Evolutionary conservation across 2,113 vertebrate species (phyloP), one percentile per base, ranked within the genome.

Genomic region (Rhinoptilus africanus): DNA sequence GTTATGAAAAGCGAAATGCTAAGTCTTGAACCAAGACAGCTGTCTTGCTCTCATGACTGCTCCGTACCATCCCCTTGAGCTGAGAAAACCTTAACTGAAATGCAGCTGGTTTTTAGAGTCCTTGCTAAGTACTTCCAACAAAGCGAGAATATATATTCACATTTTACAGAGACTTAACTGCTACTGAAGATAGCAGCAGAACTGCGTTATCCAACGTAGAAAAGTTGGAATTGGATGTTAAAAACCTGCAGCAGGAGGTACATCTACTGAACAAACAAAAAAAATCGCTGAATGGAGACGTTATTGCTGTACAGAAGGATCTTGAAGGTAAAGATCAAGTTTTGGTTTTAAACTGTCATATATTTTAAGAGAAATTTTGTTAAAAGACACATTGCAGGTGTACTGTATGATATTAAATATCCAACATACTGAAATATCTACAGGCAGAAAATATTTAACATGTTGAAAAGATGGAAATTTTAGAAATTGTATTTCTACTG

Each of bases 161-260:
- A 3, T 72, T 84, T 60, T 63, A 28, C 86, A 99, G 99, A 88
- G 94, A 97, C 63, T 88, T 98, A 79, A 85, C 95, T 84, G 92
- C 96, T 41, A 68, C 97, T 34, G 98, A 98, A 94, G 98, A 97
- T 4, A 97, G 73, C 35, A 95, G 80, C 67, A 97, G 93, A 94
- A 76, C 68, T 47, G 96, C 96, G 2, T 60, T 84, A 16, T 85
- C 91, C 69, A 94, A 75, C 14, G 50, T 95, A 73, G 97, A 97
- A 47, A 97, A 97, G 57, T 68, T 98, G 84, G 95, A 97, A 60
- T 14, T 73, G 27, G 96, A 97, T 54, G 50, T 98, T 57, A 93
- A 94, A 41, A 97, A 83, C 34, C 78, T 98, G 77, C 96, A 98
- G 78, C 97, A 97, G 85, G 98, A 98, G 37, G 74, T 98, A 16